Evolutionary conservation across 2,113 vertebrate species (phyloP), one percentile per base, ranked within the genome.

Genomic region (Peromyscus polionotus): DNA sequence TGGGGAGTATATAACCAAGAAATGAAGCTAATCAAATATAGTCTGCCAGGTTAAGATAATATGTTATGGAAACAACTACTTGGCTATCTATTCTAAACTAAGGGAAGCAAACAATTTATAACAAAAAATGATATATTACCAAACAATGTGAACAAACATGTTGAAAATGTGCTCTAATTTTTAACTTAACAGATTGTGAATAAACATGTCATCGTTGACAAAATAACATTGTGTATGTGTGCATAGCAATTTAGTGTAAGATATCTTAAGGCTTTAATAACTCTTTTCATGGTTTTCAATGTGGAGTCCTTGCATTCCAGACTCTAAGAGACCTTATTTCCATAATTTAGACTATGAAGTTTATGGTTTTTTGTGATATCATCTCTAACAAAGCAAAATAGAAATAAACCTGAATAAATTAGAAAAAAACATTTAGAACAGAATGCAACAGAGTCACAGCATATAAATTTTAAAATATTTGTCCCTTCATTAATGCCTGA

Each of bases 61-160:
- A 11, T 39, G 4, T 7, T 7, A 14, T 1, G 8, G 6, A 39
- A 80, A 45, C 9, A 24, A 10, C 0, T 16, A 19, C 19, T 36
- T 48, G 39, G 20, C 5, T 14, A 28, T 2, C 31, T 45, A 24
- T 36, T 77, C 28, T 17, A 5, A 31, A 24, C 85, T 11, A 39
- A 61, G 3, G 3, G 70, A 87, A 11, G 8, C 1, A 54, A 65
- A 26, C 12, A 24, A 39, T 61, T 81, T 80, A 48, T n/a, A 76
- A 26, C n/a, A 86, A 89, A 90, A 83, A 95, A 92, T 54, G 7
- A 77, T 36, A 72, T 51, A 17, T 45, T 48, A 14, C 12, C 54
- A 54, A 54, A 14, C 13, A 13, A 12, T 54, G 13, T 54, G 54
- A 88, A 70, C 68, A 42, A 86, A 92, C 36, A 83, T 36, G 9